phyloP scores from a whole-genome alignment of 2,113 vertebrate species.

The Mus pahari region DNA sequence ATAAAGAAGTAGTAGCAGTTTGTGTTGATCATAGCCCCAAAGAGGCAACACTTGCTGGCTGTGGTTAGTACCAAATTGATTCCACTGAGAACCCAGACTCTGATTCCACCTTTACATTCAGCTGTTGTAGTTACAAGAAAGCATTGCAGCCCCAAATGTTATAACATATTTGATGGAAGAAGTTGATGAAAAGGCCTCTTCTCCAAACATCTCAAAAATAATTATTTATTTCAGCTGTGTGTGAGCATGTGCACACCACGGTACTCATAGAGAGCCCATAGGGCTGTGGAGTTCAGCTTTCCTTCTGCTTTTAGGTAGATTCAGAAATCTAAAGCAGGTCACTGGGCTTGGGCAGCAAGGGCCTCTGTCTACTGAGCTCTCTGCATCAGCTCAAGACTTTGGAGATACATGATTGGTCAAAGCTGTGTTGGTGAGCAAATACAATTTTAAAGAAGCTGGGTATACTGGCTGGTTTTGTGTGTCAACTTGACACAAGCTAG shows the following conservation, averaged over 20 bases:
- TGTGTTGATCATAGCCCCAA: not conserved
- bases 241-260: not conserved
- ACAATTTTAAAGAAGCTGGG: not conserved
- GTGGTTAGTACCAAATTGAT: not conserved
- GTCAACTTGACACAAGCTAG: not conserved
- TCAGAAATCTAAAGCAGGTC: not conserved
- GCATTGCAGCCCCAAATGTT: not conserved
- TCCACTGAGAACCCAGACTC: not conserved
- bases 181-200: not conserved
- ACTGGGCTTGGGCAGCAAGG: not conserved
- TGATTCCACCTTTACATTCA: not conserved
- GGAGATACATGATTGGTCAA: not conserved
- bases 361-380: too few relatives aligned
- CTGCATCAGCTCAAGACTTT: not conserved
- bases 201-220: not conserved
- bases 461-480: not conserved
- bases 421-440: not conserved
- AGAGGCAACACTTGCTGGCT: not conserved
- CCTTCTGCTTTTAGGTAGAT: not conserved
- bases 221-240: not conserved
- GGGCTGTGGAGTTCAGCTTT: not conserved
- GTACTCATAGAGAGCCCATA: not conserved
- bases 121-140: not conserved
- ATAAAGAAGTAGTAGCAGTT: not conserved
- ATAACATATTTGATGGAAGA: not conserved